Evolutionary conservation across 1,140 invertebrate genomes (phyloP), one percentile per base, ranked within the genome.

Genomic region (Antheraea mylitta): DNA sequence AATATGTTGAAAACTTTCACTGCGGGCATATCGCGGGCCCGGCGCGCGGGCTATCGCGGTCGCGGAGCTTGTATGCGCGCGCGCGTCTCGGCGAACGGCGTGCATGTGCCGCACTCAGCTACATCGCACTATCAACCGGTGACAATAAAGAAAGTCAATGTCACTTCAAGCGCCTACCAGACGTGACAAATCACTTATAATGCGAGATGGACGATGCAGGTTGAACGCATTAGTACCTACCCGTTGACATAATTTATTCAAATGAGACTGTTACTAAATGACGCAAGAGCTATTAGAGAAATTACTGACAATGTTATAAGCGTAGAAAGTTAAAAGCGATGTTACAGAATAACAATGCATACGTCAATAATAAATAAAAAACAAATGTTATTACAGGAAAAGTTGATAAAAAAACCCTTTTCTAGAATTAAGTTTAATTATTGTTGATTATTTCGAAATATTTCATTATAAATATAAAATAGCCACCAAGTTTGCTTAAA

Each of bases 1-100:
- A 90, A 90, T 90, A 90, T 87, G 75, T 83, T 86, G 74, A 90
- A 90, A 76, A 91, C 90, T 91, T 90, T 92, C 87, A 91, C 89
- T 90, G 89, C 89, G 86, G 92, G 92, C 91, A 93, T 93, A 72
- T 83, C 88, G 87, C 87, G 86, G 81, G 79, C 86, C 87, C 81
- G 85, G 80, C 77, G 77, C 71, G 79, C 85, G 85, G 80, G 80
- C 79, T 77, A 69, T 80, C 80, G 82, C 80, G 81, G 71, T 80
- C 81, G 82, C 82, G 85, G 73, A 75, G 79, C 81, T 77, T 80
- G 73, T 85, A 89, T 77, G 87, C 87, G 89, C 86, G 86, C 86
- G 85, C 87, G 75, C 87, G 74, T 80, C 67, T 65, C 86, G 82
- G 81, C 82, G 80, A 74, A 75, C 89, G 83, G 80, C 85, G 81